Conservation (phyloP, 2,113 vertebrate species). For the Aspiorhynchus laticeps region DNA sequence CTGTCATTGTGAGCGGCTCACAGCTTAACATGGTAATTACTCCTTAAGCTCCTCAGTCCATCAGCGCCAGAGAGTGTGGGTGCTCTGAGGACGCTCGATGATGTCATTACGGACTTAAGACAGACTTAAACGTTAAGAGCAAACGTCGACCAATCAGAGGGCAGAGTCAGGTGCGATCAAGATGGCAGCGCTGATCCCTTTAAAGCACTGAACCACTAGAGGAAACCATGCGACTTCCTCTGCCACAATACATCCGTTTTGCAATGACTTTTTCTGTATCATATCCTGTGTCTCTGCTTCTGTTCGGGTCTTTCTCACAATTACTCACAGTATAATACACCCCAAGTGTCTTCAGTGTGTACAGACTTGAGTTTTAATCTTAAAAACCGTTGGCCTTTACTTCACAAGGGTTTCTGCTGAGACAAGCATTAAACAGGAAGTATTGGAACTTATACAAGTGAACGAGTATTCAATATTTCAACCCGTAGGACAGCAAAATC, state of each 20-base stretch:
- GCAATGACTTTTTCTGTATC: slow-evolving; percentile 36
- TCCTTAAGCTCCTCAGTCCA: slow-evolving; percentile 28
- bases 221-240: slow-evolving; percentile 15
- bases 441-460: not conserved
- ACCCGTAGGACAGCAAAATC: not conserved
- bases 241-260: slow-evolving; percentile 37
- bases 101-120: slow-evolving; percentile 10
- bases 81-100: not conserved
- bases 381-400: not conserved
- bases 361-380: not conserved
- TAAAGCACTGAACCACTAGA: not conserved
- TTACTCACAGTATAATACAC: not conserved
- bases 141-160: slow-evolving; percentile 9
- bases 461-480: not conserved
- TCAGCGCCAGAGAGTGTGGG: not conserved
- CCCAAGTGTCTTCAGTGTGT: not conserved
- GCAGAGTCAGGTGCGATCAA: slow-evolving; percentile 13
- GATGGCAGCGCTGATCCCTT: not conserved
- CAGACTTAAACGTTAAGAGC: not conserved
- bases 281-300: slow-evolving; percentile 5
- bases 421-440: not conserved
- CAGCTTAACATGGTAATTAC: not conserved
- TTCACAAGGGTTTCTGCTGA: not conserved
- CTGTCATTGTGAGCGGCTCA: slow-evolving; percentile 15
- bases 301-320: slow-evolving; percentile 35